Evolutionary conservation across 2,888 invertebrate species (phyloP).

Genomic region (Alitta virens): DNA sequence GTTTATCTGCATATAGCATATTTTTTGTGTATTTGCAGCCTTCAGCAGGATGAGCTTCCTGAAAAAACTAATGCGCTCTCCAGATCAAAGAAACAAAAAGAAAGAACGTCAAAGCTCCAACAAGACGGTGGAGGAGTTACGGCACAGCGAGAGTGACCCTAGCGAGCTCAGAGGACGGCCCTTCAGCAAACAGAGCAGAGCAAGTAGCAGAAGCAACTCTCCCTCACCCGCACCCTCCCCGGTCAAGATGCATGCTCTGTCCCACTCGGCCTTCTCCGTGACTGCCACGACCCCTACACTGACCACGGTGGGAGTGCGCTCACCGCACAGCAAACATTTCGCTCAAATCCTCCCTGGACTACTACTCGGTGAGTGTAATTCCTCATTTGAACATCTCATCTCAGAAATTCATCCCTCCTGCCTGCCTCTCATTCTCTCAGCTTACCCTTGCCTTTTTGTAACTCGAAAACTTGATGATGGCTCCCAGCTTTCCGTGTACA

Average conservation of each 20-base stretch:
- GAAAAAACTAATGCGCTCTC: constrained; percentile 3
- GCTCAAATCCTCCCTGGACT: constrained; percentile 14
- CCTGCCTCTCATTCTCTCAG: too few species aligned
- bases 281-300: not conserved
- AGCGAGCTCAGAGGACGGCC: not conserved
- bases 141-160: not conserved
- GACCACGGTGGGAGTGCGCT: constrained; percentile 7
- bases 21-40: too few species aligned
- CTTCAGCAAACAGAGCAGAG: not conserved
- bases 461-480: too few species aligned
- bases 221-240: constrained; percentile 5
- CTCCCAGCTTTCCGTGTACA: too few species aligned
- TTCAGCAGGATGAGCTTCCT: constrained; percentile 12
- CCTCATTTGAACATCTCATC: not conserved
- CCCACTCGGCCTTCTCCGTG: not conserved
- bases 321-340: constrained; percentile 7
- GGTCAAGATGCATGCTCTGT: not conserved
- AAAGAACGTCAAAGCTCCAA: not conserved
- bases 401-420: too few species aligned
- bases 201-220: constrained; percentile 4
- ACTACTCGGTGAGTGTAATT: constrained; percentile 8
- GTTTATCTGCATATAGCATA: too few species aligned
- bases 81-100: not conserved
- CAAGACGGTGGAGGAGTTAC: not conserved
- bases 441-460: too few species aligned